phyloP scores from a whole-genome alignment of 2,797 vertebrate genomes.

The Crocidura indochinensis region DNA sequence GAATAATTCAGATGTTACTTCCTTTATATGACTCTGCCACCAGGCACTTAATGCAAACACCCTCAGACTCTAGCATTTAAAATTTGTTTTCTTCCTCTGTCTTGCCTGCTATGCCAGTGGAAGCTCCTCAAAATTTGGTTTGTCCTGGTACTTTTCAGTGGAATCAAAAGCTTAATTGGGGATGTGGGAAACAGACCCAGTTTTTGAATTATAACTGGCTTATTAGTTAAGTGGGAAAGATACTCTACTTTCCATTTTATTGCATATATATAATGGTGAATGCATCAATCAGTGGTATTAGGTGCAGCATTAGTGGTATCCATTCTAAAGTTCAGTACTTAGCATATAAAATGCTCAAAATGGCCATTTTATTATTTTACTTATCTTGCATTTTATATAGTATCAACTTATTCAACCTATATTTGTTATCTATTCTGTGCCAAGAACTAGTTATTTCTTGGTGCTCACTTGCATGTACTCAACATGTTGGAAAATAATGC shows the following conservation, averaged over 20 bases:
- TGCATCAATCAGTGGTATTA: background rate
- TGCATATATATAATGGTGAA: background rate
- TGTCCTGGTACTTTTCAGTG: background rate
- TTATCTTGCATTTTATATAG: background rate
- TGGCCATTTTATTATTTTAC: background rate
- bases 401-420: background rate
- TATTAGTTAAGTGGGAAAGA: background rate
- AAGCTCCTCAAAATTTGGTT: background rate
- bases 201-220: background rate
- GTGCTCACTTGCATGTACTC: background rate
- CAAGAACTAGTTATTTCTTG: conserved; percentile 8
- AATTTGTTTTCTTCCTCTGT: background rate
- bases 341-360: background rate
- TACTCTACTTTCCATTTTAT: background rate
- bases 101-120: background rate
- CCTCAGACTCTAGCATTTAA: background rate
- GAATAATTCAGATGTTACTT: background rate
- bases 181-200: background rate
- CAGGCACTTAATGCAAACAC: background rate
- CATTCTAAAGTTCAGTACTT: background rate
- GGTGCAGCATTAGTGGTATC: background rate
- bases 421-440: background rate
- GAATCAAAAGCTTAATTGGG: background rate
- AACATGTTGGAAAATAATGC: conserved; percentile 25
- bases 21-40: background rate